phyloP scores from a whole-genome alignment of 2,888 invertebrate species.

The Macaria notata region DNA sequence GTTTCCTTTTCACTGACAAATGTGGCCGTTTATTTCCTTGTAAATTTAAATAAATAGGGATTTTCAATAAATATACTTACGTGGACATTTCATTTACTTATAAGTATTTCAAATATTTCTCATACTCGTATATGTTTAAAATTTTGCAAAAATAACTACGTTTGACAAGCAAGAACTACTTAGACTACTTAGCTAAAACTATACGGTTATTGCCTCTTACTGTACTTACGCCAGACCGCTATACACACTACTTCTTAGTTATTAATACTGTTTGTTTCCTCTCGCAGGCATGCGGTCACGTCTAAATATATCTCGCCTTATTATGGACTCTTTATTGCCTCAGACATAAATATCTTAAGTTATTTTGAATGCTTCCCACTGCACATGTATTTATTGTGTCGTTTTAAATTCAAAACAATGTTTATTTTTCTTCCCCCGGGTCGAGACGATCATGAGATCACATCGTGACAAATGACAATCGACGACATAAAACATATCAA shows the following conservation, averaged over 20 bases:
- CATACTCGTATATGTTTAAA: no score
- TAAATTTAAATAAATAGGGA: no score
- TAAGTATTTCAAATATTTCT: no score
- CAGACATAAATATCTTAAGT: slow-evolving; percentile 3
- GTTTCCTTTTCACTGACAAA: no score
- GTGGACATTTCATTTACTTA: no score
- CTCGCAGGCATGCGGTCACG: slow-evolving; percentile 8
- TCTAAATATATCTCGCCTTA: slow-evolving; percentile 13
- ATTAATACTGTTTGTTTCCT: slow-evolving; percentile 6
- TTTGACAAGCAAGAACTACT: no score
- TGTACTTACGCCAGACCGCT: not conserved
- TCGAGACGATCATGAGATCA: slow-evolving; percentile 9
- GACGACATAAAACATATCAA: slow-evolving; percentile 18
- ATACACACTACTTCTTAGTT: not conserved
- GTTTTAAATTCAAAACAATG: slow-evolving; percentile 9
- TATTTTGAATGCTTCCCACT: slow-evolving; percentile 4
- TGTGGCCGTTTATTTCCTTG: no score
- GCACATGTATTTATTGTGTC: not conserved
- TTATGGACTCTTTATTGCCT: slow-evolving; percentile 7
- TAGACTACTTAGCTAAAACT: no score
- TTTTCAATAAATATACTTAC: no score
- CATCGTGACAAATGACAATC: slow-evolving; percentile 15
- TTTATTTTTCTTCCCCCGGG: slow-evolving; percentile 4
- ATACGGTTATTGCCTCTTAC: slow-evolving; percentile 1
- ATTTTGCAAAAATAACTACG: no score